Evolutionary conservation across 2,888 invertebrate genomes (phyloP).

Genomic region (Callosobruchus maculatus): DNA sequence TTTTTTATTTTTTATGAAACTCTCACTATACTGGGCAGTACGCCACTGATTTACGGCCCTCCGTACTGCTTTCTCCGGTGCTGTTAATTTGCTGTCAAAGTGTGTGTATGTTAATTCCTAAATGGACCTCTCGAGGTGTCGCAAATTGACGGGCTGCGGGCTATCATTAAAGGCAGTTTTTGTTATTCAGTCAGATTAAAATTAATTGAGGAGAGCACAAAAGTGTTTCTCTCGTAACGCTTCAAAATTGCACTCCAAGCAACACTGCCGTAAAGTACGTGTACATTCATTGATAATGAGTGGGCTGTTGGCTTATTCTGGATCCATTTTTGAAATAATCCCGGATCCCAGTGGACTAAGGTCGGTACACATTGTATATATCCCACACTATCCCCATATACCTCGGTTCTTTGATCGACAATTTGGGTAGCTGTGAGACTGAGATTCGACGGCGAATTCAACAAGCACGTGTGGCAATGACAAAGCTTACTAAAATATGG

Average conservation of each 20-base stretch:
- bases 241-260: background rate
- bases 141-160: background rate
- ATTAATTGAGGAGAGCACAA: background rate
- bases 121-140: background rate
- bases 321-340: too few relatives aligned
- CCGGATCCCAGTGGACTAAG: too few relatives aligned
- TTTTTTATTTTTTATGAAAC: too few relatives aligned
- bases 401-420: too few relatives aligned
- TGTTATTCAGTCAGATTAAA: background rate
- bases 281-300: background rate
- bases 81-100: background rate
- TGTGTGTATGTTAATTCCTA: background rate
- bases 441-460: too few relatives aligned
- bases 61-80: background rate
- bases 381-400: too few relatives aligned
- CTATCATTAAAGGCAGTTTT: background rate
- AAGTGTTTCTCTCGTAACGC: background rate
- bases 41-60: background rate
- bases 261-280: background rate
- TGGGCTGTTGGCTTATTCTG: background rate
- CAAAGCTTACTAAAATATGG: too few relatives aligned
- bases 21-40: background rate
- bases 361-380: too few relatives aligned
- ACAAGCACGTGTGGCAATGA: too few relatives aligned
- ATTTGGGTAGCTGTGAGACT: too few relatives aligned